These are phyloP conservation scores for Drosophila pectinifera DNA, from an alignment of 1,140 invertebrate genomes.

Conservation along the genomic window DNA sequence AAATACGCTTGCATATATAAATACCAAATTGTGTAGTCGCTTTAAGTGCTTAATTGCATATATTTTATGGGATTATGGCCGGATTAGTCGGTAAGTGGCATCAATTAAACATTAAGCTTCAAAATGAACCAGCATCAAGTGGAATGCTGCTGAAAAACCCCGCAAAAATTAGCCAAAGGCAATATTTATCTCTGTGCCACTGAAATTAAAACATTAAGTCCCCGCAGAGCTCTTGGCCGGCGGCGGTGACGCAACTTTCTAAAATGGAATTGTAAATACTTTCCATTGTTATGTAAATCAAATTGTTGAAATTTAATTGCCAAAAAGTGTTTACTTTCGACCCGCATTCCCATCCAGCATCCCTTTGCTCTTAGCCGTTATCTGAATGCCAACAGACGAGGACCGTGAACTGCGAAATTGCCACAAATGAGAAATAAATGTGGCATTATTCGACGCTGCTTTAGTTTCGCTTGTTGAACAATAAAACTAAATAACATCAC, in stretches of 20 bases:
- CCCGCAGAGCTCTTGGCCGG: conserved; percentile 3
- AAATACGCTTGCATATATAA: too few species aligned
- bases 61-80: conserved; percentile 4
- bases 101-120: conserved; percentile 35
- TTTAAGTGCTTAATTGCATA: conserved; percentile 41
- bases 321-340: conserved; percentile 75
- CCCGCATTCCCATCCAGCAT: conserved; percentile 14
- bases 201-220: conserved; percentile 51
- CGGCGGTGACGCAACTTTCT: conserved; percentile 13
- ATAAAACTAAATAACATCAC: conserved; percentile 68
- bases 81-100: conserved; percentile 37
- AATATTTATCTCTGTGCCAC: conserved; percentile 38
- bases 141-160: conserved; percentile 8
- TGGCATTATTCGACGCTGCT: conserved; percentile 44
- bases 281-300: conserved; percentile 75
- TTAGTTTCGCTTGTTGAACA: conserved; percentile 62
- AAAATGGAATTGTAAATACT: conserved; percentile 64
- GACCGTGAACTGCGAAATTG: conserved; percentile 18
- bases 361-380: conserved; percentile 4
- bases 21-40: conserved; percentile 38
- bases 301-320: conserved; percentile 72
- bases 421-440: conserved; percentile 56
- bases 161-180: conserved; percentile 39
- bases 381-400: conserved; percentile 21
- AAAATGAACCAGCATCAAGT: conserved; percentile 4